These are phyloP conservation scores for Melieria picta DNA, from an alignment of 2,888 invertebrate species.

Conservation along the genomic window DNA sequence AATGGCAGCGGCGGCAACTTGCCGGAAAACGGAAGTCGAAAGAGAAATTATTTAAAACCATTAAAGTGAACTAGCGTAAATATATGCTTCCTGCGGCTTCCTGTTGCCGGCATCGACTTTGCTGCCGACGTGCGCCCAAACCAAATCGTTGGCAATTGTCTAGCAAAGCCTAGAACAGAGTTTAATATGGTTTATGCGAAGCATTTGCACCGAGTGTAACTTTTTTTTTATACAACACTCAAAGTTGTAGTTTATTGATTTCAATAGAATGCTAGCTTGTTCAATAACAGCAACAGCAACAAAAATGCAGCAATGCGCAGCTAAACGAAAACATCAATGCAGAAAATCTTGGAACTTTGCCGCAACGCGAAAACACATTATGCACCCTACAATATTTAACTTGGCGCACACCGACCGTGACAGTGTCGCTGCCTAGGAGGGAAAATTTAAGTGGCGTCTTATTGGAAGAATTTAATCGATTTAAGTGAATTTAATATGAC, in stretches of 20 bases:
- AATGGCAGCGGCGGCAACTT: neutral
- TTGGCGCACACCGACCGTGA: too few species aligned
- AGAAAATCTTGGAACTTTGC: neutral
- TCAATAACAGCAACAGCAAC: neutral
- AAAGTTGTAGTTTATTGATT: slow-evolving; percentile 20
- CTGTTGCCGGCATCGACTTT: neutral
- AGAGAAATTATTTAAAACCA: slow-evolving; percentile 39
- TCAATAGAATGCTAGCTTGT: slow-evolving; percentile 7
- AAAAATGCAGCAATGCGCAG: neutral
- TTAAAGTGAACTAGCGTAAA: slow-evolving; percentile 34
- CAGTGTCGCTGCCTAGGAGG: too few species aligned
- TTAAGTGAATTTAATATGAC: too few species aligned
- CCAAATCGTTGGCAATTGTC: neutral
- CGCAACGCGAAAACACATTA: slow-evolving; percentile 5
- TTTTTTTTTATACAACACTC: neutral
- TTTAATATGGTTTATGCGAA: neutral
- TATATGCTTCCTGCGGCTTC: slow-evolving; percentile 27
- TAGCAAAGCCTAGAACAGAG: neutral
- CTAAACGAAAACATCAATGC: neutral
- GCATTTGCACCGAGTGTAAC: slow-evolving; percentile 2
- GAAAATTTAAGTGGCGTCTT: too few species aligned
- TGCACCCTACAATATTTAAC: neutral
- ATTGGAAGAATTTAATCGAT: too few species aligned
- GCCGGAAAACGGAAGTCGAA: slow-evolving; percentile 24
- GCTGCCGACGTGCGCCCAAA: neutral